Base-by-base conservation (phyloP, 2,113 vertebrate species). In the Antechinus flavipes region DNA sequence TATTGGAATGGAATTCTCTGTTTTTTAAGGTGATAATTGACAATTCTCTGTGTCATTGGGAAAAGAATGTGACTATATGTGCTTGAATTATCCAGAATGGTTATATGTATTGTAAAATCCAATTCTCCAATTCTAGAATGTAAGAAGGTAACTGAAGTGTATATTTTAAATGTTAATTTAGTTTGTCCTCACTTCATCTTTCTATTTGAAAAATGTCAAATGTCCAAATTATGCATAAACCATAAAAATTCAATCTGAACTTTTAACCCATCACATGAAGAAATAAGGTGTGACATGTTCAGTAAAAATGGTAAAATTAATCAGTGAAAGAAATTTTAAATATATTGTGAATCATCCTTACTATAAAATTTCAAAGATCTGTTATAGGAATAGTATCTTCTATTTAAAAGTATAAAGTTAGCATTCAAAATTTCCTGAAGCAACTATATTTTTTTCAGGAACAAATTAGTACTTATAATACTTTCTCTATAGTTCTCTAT, bases 181-280 rank as follows among this genome's bases (percentile, higher is more conserved):
- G n/a, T 94, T 54, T 25, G 9, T 1, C 24, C 47, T 54, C 91
- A 94, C 12, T 89, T 89, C 30, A 16, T 76, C 42, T 90, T 90
- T 96, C 94, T 26, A 93, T 90, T 95, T 90, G 50, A 92, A 84
- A 76, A 93, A 24, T 49, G 76, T n/a, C 93, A 16, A 89, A 46
- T 61, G 54, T 0, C 76, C 94, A 91, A 92, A 52, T 90, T 52
- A 56, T 54, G 54, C 9, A 90, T 84, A 92, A 89, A 61, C 50
- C 54, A 84, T 92, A 91, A 68, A 96, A 92, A 12, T 19, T 92
- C 12, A 23, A 35, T 61, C 19, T 94, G 10, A 19, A 91, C 25
- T 55, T 90, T 46, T 8, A 95, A 30, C 42, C 46, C 49, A 92
- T 46, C 2, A n/a, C 9, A 47, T 1, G 68, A n/a, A 90, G 42